Percentiles rank a stretch among this genome's conserved stretches.
Conservation (phyloP, 1,140 invertebrate species). For the Epicauta chinensis region DNA sequence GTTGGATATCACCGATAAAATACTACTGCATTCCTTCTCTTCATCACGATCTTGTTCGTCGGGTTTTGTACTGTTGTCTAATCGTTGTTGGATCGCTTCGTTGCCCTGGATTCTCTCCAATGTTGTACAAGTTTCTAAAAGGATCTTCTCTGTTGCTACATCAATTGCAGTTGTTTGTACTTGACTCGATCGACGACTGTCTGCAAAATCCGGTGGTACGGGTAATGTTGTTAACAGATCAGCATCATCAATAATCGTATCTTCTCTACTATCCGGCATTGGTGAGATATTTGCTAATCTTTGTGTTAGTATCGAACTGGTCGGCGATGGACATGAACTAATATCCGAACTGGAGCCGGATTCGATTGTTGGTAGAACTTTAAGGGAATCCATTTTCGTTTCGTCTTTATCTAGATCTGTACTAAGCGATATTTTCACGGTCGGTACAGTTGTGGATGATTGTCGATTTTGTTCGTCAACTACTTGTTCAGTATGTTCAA, state of each 20-base stretch:
- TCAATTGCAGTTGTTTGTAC: constrained; percentile 22
- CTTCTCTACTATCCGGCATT: constrained; percentile 58
- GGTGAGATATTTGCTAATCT: constrained; percentile 57
- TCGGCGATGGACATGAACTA: constrained; percentile 55
- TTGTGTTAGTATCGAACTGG: constrained; percentile 45
- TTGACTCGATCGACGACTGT: constrained; percentile 52
- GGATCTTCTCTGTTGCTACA: constrained; percentile 29
- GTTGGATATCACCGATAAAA: constrained; percentile 59
- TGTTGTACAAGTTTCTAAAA: constrained; percentile 30
- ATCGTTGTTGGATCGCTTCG: constrained; percentile 24
- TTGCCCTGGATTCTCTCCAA: constrained; percentile 25
- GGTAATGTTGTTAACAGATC: constrained; percentile 47
- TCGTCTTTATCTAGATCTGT: constrained; percentile 29
- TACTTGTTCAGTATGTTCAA: constrained; percentile 71
- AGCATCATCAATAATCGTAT: constrained; percentile 52
- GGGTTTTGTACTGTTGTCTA: constrained; percentile 17
- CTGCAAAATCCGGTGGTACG: constrained; percentile 69
- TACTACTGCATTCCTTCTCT: constrained; percentile 47
- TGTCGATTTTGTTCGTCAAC: constrained; percentile 51
- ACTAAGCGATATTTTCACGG: constrained; percentile 34
- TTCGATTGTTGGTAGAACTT: constrained; percentile 43
- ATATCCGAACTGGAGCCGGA: constrained; percentile 46
- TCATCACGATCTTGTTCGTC: constrained; percentile 29
- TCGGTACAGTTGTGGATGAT: constrained; percentile 30
- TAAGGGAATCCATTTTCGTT: constrained; percentile 36